Evolutionary conservation across 37 sponge, comb jelly and placozoan genomes (phyloP).

Genomic region (Cladorhizidae sp.): DNA sequence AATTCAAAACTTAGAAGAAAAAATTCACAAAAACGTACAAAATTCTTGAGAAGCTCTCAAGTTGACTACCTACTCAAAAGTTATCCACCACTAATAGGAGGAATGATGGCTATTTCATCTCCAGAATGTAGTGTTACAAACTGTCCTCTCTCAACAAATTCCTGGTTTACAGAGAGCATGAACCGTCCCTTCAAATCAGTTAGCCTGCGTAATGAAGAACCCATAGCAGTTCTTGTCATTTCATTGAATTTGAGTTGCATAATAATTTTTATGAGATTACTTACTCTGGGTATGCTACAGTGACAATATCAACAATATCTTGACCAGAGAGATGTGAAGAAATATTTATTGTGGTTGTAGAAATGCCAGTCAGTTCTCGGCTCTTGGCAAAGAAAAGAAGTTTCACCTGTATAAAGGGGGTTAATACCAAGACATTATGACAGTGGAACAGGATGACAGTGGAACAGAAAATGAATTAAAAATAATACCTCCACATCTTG

Average conservation of each 20-base stretch:
- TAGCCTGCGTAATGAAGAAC: constrained; percentile 21
- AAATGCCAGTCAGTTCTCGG: constrained; percentile 58
- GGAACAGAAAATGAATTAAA: too few relatives aligned
- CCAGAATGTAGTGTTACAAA: constrained; percentile 47
- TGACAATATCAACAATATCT: constrained; percentile 38
- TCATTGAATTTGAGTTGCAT: too few relatives aligned
- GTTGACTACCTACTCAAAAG: too few relatives aligned
- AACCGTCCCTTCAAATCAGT: constrained; percentile 38
- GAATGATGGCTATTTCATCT: constrained; percentile 88
- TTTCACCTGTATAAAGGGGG: constrained; percentile 50
- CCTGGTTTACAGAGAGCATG: constrained; percentile 81
- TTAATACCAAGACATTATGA: too few relatives aligned
- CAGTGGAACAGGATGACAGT: too few relatives aligned
- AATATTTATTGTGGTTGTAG: constrained; percentile 10
- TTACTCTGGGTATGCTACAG: constrained; percentile 56
- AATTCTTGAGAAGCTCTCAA: not conserved
- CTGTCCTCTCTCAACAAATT: constrained; percentile 56
- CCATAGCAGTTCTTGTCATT: too few relatives aligned
- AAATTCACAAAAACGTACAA: not conserved
- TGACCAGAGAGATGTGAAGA: constrained; percentile 17
- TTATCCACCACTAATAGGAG: constrained; percentile 96
- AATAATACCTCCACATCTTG: too few relatives aligned
- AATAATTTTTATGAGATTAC: not conserved
- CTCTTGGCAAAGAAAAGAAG: constrained; percentile 87
- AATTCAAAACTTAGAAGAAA: not conserved